phyloP scores from a whole-genome alignment of 1,140 invertebrate genomes.

The Conopomorpha cramerella region DNA sequence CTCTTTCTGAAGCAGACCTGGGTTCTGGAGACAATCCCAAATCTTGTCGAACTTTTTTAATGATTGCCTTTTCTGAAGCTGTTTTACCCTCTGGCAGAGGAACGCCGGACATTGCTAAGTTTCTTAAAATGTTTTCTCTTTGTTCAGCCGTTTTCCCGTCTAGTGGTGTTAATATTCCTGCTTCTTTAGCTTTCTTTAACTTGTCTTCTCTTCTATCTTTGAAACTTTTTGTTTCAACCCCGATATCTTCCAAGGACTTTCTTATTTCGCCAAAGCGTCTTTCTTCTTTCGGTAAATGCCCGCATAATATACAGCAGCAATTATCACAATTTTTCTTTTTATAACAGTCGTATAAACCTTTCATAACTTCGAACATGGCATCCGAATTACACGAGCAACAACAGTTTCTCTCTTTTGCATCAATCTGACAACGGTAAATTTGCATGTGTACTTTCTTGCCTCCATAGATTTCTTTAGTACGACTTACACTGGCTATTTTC shows the following conservation, averaged over 20 bases:
- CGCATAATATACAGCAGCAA: slow-evolving; percentile 33
- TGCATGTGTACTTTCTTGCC: slow-evolving; percentile 2
- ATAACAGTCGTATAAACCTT: slow-evolving; percentile 36
- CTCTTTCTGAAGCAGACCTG: slow-evolving; percentile 10
- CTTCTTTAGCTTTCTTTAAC: background rate
- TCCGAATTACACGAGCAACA: slow-evolving; percentile 37
- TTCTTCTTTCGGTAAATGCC: slow-evolving; percentile 22
- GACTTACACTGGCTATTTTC: too few species aligned
- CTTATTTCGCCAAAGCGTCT: slow-evolving; percentile 15
- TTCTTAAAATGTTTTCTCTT: background rate
- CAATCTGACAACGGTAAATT: slow-evolving; percentile 29
- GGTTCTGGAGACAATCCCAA: too few species aligned
- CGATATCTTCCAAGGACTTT: slow-evolving; percentile 14
- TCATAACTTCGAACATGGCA: slow-evolving; percentile 42
- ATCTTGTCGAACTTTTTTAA: slow-evolving; percentile 8
- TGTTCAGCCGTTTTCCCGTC: too few species aligned
- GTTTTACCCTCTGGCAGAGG: background rate
- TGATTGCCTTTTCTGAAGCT: background rate
- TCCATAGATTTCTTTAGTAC: too few species aligned
- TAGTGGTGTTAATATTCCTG: background rate
- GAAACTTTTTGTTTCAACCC: slow-evolving; percentile 5
- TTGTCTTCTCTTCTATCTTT: slow-evolving; percentile 2
- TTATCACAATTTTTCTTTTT: slow-evolving; percentile 37
- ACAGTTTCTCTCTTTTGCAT: slow-evolving; percentile 21
- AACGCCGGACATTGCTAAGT: background rate